Evolutionary conservation across 2,888 invertebrate species (phyloP).

Genomic region (Chymomyza procnemis): DNA sequence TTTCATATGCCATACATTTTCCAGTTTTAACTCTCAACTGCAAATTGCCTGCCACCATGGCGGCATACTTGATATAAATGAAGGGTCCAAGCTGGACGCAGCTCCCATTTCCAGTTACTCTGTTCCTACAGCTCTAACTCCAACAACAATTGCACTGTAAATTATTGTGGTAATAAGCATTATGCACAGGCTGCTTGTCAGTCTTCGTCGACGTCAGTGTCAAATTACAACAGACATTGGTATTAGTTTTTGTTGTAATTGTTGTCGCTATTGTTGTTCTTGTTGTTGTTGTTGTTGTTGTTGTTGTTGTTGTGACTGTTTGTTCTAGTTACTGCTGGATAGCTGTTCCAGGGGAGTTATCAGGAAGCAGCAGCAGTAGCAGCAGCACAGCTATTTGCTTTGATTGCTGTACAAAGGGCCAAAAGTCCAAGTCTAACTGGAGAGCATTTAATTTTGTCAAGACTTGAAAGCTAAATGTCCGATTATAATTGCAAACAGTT

Average conservation of each 20-base stretch:
- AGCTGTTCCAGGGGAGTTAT: constrained; percentile 11
- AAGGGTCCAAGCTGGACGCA: constrained; percentile 18
- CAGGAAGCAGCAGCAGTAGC: too few species aligned
- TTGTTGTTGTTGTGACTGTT: neutral
- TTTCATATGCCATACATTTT: neutral
- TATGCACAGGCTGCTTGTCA: constrained; percentile 51
- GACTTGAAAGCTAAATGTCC: constrained; percentile 22
- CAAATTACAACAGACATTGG: constrained; percentile 58
- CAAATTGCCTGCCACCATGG: constrained; percentile 50
- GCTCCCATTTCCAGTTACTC: neutral
- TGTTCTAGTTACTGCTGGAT: too few species aligned
- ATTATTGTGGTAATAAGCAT: constrained; percentile 66
- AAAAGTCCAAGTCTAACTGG: neutral
- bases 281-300: neutral
- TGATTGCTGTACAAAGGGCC: constrained; percentile 23
- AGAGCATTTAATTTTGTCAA: constrained; percentile 13
- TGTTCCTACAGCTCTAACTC: neutral
- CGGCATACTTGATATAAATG: constrained; percentile 24
- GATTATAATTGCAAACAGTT: constrained; percentile 48
- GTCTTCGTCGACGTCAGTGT: constrained; percentile 44
- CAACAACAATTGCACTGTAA: constrained; percentile 29
- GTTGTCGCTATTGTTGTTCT: neutral
- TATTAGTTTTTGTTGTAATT: constrained; percentile 21
- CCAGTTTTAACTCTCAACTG: constrained; percentile 8
- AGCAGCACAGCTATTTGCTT: constrained; percentile 44